phyloP scores from a whole-genome alignment of 2,797 vertebrate genomes.

The Phoeniculus purpureus region DNA sequence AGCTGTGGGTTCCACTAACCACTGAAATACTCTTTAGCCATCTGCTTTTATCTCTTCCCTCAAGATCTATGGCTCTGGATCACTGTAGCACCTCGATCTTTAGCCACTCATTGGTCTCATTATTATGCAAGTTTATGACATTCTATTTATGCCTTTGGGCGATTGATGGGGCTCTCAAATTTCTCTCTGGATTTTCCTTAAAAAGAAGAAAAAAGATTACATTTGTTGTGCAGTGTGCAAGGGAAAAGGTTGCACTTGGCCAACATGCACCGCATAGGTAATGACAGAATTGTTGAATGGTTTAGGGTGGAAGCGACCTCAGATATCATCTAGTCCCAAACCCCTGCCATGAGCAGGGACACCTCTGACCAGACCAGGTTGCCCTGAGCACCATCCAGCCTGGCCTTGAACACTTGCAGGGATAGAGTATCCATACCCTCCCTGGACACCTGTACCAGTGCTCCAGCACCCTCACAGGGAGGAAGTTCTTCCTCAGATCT shows the following conservation, averaged over 20 bases:
- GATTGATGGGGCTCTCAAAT: neutral
- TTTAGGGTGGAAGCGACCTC: no score
- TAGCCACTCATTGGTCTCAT: neutral
- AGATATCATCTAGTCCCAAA: no score
- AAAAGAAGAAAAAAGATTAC: neutral
- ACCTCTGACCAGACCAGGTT: no score
- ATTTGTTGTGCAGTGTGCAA: fast-evolving
- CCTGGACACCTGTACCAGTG: no score
- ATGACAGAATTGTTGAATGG: no score
- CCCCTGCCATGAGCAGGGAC: no score
- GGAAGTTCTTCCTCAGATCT: no score
- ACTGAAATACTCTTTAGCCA: neutral
- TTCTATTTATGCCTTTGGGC: conserved; percentile 9
- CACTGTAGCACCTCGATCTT: fast-evolving
- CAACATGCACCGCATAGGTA: neutral
- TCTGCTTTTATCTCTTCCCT: neutral
- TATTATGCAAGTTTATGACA: neutral
- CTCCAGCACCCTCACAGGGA: no score
- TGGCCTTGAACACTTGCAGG: no score
- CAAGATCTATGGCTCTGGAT: neutral
- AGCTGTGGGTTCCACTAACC: neutral
- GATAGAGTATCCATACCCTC: no score
- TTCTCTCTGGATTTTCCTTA: neutral
- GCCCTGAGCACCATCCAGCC: no score
- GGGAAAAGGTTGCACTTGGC: neutral